Conservation (phyloP, 1,140 invertebrate species). For the Aphis craccivora region DNA sequence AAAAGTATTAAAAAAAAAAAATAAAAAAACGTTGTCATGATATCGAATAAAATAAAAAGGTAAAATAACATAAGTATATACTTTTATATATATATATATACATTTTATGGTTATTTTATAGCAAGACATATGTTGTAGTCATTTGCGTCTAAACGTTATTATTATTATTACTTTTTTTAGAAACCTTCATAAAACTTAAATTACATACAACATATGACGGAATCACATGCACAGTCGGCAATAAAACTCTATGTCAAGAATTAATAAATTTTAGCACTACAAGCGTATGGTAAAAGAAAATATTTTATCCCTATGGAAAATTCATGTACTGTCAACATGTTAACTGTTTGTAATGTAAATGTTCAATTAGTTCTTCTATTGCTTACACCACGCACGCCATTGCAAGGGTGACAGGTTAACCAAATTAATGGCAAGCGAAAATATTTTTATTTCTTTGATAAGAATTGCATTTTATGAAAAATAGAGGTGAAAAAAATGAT, state of each 20-base stretch:
- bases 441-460: too few relatives aligned
- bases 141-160: slow-evolving; percentile 8
- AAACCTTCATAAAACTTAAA: slow-evolving; percentile 2
- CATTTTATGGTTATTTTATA: background rate
- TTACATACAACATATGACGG: background rate
- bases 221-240: background rate
- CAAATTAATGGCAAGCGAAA: background rate
- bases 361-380: too few relatives aligned
- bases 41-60: background rate
- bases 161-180: slow-evolving; percentile 1
- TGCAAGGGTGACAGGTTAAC: too few relatives aligned
- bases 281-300: background rate
- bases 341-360: background rate
- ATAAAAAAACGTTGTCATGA: background rate
- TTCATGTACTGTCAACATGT: background rate
- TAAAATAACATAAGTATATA: background rate
- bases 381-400: too few relatives aligned
- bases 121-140: background rate
- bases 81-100: background rate
- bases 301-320: background rate
- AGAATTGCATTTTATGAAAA: too few relatives aligned
- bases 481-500: background rate
- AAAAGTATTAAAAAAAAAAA: background rate
- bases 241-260: background rate
- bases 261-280: background rate